Evolutionary conservation across 2,113 vertebrate species (phyloP).

Genomic region (Eleginops maclovinus): DNA sequence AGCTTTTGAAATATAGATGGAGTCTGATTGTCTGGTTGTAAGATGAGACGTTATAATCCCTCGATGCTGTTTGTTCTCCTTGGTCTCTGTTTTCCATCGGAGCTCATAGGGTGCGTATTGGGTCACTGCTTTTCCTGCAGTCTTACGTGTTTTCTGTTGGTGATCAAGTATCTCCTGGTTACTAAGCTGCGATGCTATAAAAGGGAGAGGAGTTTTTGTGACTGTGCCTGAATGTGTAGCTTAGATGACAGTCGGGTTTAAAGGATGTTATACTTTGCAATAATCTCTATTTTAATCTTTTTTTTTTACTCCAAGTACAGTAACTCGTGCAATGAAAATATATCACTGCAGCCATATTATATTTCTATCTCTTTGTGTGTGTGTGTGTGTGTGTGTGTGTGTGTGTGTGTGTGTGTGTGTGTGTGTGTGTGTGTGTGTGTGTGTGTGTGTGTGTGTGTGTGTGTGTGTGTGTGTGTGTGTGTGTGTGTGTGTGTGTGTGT

Average conservation of each 20-base stretch:
- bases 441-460: too few species aligned
- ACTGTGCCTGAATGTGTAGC: constrained; percentile 2
- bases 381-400: too few species aligned
- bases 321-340: neutral
- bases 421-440: too few species aligned
- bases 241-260: neutral
- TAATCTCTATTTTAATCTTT: neutral
- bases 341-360: constrained; percentile 4
- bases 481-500: neutral
- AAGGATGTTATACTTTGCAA: constrained; percentile 1
- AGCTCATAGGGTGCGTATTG: constrained; percentile 25
- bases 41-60: constrained; percentile 68
- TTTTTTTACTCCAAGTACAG: neutral
- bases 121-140: constrained; percentile 46
- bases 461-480: too few species aligned
- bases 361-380: constrained; percentile 20
- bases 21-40: constrained; percentile 74
- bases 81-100: constrained; percentile 60
- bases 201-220: constrained; percentile 29
- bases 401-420: too few species aligned
- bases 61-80: constrained; percentile 67
- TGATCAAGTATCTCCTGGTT: constrained; percentile 59
- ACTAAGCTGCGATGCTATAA: constrained; percentile 23
- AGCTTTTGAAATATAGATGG: constrained; percentile 77
- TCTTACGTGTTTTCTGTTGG: constrained; percentile 46